Percentiles rank a stretch among this genome's conserved stretches.
phyloP scores from a whole-genome alignment of 2,888 invertebrate species.

The Yponomeuta evonymella region DNA sequence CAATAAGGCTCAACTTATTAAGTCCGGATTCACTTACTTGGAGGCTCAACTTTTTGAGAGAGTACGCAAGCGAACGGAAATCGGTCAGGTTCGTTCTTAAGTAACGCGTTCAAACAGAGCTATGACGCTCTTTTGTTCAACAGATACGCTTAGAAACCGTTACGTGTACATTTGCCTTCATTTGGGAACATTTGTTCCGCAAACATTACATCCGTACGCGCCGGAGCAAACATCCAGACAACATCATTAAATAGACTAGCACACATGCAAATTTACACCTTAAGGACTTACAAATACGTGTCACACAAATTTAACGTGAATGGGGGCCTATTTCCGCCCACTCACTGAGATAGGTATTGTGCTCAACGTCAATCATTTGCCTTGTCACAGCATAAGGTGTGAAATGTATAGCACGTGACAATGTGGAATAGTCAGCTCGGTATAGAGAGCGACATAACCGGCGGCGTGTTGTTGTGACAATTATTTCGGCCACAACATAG shows the following conservation, averaged over 20 bases:
- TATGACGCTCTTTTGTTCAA: constrained; percentile 17
- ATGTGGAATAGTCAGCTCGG: constrained; percentile 8
- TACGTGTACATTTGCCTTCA: constrained; percentile 54
- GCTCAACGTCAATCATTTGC: constrained; percentile 9
- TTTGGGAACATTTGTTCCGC: constrained; percentile 29
- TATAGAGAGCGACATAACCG: neutral
- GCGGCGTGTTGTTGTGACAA: constrained; percentile 4
- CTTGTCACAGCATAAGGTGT: constrained; percentile 6
- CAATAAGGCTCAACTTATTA: neutral
- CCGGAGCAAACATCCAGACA: neutral
- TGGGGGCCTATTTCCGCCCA: neutral
- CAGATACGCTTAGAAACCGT: constrained; percentile 25
- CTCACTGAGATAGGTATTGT: constrained; percentile 10
- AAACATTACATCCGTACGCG: constrained; percentile 38
- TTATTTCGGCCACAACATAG: constrained; percentile 8
- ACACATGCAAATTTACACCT: neutral
- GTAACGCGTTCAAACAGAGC: constrained; percentile 13
- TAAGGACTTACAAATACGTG: neutral
- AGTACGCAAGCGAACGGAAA: constrained; percentile 14
- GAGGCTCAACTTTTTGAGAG: neutral
- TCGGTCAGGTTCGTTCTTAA: constrained; percentile 16
- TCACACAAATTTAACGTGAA: neutral
- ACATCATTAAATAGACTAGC: neutral
- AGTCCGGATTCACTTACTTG: neutral
- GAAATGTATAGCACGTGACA: constrained; percentile 15